Evolutionary conservation across 30 jellyfish, hydroid and myxozoan genomes (phyloP), one percentile per base, ranked within the genome.

Genomic region (Chrysaora quinquecirrha): DNA sequence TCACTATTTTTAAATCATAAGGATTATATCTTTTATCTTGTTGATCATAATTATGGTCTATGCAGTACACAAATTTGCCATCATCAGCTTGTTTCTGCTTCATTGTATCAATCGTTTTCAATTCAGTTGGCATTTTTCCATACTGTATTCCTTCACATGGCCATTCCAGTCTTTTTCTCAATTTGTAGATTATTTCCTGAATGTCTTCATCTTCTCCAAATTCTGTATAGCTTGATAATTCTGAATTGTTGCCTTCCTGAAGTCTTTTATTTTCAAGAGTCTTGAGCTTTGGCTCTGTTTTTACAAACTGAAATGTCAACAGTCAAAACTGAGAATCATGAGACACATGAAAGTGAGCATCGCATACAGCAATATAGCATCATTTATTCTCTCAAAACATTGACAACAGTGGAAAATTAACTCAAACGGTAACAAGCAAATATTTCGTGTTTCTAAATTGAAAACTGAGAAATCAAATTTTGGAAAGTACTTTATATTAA

Each of bases 21-120:
- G 97, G 97, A 58, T 90, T 84, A 73, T 90, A 84, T 34, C 90
- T 54, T 28, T 90, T 83, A 25, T 62, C 86, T 18, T 68, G 84
- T 3, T 22, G 9, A 33, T 21, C 58, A 33, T 77, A 25, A 54
- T 76, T 80, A 48, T 85, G 60, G 7, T 90, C 80, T 30, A 90
- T 30, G 52, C 94, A 85, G 66, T 90, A 90, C 48, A 67, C 90
- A 64, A 90, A 90, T 29, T 84, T 72, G 25, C 97, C 97, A 72
- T 90, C 97, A 66, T 90, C 97, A 1, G 70, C 76, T n/a, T 23
- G n/a, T 54, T 65, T 78, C 19, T 56, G 56, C 27, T 56, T 71
- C 35, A 56, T 46, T 12, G 97, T 89, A 60, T 82, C 97, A 43
- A 89, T 75, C 25, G 86, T 73, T 48, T 71, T 81, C 34, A 27